Evolutionary conservation across 2,113 vertebrate species (phyloP).

Genomic region (Dolichotis patagonum): DNA sequence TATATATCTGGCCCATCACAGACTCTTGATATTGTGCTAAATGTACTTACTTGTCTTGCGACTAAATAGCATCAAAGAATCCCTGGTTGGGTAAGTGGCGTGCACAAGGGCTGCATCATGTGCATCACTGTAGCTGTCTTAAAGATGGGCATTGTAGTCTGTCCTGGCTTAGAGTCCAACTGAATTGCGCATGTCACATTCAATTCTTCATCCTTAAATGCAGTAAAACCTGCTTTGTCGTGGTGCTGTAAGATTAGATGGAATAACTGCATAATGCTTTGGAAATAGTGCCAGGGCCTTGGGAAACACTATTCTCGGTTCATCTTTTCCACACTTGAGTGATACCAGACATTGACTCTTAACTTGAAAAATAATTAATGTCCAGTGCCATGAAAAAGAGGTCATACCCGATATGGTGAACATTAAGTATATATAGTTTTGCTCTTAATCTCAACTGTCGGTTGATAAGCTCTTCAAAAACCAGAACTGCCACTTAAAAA

Average conservation of each 20-base stretch:
- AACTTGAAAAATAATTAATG: conserved; percentile 8
- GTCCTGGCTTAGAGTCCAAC: background rate
- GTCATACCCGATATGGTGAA: background rate
- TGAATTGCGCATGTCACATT: background rate
- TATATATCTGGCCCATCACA: background rate
- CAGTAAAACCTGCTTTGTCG: background rate
- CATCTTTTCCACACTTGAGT: background rate
- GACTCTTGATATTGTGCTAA: background rate
- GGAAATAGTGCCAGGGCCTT: background rate
- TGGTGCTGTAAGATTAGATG: background rate
- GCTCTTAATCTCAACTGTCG: background rate
- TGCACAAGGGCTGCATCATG: background rate
- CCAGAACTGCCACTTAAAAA: conserved; percentile 29
- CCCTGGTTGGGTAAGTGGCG: background rate
- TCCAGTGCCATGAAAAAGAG: background rate
- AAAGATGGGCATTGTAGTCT: background rate
- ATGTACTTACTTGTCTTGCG: background rate
- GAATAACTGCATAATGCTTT: background rate
- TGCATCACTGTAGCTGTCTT: background rate
- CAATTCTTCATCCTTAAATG: background rate
- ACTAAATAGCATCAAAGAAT: background rate
- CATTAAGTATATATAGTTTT: background rate
- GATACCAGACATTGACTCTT: background rate
- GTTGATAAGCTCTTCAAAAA: background rate
- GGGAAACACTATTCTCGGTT: background rate